phyloP scores from a whole-genome alignment of 2,113 vertebrate genomes.

The Piprites chloris region DNA sequence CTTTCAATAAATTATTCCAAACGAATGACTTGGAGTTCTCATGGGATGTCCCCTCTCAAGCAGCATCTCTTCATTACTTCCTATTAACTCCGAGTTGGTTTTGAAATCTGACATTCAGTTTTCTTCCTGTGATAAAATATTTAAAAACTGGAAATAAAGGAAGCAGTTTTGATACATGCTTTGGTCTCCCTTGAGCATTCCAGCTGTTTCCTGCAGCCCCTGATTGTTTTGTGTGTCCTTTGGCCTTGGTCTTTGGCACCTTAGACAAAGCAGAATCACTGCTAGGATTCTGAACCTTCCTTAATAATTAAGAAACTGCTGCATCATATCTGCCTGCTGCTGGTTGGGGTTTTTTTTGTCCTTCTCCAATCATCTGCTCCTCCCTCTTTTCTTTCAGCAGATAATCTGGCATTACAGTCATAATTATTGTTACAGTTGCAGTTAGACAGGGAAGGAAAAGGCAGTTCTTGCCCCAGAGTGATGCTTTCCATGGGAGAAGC shows the following conservation, averaged over 20 bases:
- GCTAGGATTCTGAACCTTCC: background rate
- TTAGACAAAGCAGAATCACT: background rate
- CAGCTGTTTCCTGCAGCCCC: background rate
- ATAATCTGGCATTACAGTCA: background rate
- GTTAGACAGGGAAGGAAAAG: background rate
- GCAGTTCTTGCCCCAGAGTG: background rate
- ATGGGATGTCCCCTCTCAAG: background rate
- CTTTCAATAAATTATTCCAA: background rate
- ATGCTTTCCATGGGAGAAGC: background rate
- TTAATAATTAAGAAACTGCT: background rate
- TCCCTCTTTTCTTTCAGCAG: background rate
- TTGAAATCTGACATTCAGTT: background rate
- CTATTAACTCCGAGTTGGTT: background rate
- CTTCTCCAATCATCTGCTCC: background rate
- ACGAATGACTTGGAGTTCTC: background rate
- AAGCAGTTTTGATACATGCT: background rate
- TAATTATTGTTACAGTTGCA: background rate
- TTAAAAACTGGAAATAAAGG: background rate
- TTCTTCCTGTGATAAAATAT: background rate
- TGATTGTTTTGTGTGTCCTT: fast-evolving
- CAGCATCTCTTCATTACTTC: background rate
- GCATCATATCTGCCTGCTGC: background rate
- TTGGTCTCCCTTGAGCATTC: background rate
- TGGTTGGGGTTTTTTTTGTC: background rate
- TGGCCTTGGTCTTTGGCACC: background rate